Evolutionary conservation across 1,140 invertebrate species (phyloP).

Genomic region (Gonatopus flavifemur): DNA sequence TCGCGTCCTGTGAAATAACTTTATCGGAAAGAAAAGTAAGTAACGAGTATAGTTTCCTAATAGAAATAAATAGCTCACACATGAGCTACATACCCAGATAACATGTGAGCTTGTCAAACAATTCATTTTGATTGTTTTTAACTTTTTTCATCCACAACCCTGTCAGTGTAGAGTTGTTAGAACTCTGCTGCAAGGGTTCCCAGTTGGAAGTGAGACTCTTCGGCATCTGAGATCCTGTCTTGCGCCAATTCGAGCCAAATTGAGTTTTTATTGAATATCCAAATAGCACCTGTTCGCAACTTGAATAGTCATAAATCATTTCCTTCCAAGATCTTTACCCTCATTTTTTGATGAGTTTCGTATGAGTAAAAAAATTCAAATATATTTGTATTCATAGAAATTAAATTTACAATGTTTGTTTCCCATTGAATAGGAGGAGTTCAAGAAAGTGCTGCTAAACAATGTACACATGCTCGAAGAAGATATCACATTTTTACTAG

Average conservation of each 20-base stretch:
- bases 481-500: constrained; percentile 62
- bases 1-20: constrained; percentile 68
- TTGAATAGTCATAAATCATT: too few relatives aligned
- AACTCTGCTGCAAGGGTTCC: too few relatives aligned
- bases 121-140: not conserved
- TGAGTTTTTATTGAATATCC: too few relatives aligned
- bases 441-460: constrained; percentile 68
- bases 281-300: too few relatives aligned
- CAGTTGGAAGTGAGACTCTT: too few relatives aligned
- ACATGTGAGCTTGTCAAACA: constrained; percentile 12
- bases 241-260: too few relatives aligned
- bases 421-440: constrained; percentile 65
- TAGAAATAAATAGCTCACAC: not conserved
- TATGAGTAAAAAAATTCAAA: not conserved
- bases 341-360: too few relatives aligned
- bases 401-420: not conserved
- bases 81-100: not conserved
- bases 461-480: constrained; percentile 68
- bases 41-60: too few relatives aligned
- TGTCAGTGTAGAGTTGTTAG: too few relatives aligned
- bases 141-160: too few relatives aligned
- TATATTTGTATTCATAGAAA: not conserved
- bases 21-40: constrained; percentile 68
- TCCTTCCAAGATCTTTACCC: too few relatives aligned
- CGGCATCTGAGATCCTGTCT: too few relatives aligned